phyloP scores from a whole-genome alignment of 2,888 invertebrate species.

The Acanthosepion esculentum region DNA sequence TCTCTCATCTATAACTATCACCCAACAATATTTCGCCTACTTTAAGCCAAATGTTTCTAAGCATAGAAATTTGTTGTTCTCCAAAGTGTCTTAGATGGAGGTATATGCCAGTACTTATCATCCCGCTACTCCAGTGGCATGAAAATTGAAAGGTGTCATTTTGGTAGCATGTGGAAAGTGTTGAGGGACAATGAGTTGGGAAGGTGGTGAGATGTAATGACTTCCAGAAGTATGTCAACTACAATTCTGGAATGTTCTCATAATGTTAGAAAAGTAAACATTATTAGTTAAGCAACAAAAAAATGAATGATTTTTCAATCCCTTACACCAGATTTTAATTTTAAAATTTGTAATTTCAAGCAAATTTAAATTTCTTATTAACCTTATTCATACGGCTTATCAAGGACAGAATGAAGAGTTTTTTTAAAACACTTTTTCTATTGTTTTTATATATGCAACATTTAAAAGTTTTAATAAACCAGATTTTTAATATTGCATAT shows the following conservation, averaged over 20 bases:
- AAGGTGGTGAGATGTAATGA: background rate
- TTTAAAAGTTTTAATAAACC: no score
- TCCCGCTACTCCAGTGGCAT: background rate
- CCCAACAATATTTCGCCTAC: background rate
- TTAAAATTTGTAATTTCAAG: no score
- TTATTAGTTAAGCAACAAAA: no score
- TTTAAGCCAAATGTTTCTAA: background rate
- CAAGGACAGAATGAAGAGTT: no score
- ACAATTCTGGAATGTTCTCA: background rate
- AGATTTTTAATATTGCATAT: no score
- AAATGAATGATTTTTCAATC: no score
- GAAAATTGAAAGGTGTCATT: conserved; percentile 3
- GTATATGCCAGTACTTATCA: conserved; percentile 2
- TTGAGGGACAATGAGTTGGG: background rate
- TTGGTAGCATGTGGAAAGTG: background rate
- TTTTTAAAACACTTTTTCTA: no score
- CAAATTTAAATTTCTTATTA: no score
- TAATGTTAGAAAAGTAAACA: background rate
- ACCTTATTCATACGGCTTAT: no score
- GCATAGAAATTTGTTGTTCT: background rate
- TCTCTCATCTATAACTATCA: background rate
- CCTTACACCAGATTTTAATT: no score
- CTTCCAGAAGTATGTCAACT: background rate
- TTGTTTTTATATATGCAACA: no score
- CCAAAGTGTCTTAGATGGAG: conserved; percentile 17